Percentiles rank a stretch among this genome's conserved stretches.
phyloP scores from a whole-genome alignment of 2,113 vertebrate species.

The Equus przewalskii region DNA sequence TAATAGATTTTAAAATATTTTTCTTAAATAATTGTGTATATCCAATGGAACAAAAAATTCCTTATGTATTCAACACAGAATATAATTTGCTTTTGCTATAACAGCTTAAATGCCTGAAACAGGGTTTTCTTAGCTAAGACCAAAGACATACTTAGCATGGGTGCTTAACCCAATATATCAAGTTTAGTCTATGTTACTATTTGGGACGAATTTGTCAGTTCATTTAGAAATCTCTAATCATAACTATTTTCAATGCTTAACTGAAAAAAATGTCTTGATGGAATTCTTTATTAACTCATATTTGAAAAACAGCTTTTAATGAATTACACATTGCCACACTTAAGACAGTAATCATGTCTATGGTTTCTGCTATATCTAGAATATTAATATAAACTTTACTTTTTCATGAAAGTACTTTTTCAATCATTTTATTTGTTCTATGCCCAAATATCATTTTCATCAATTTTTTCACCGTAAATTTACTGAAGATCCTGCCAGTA shows the following conservation, averaged over 20 bases:
- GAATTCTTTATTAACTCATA: not conserved
- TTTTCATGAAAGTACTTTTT: conserved; percentile 8
- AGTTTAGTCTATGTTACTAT: not conserved
- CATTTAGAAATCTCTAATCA: not conserved
- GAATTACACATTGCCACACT: not conserved
- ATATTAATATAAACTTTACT: not conserved
- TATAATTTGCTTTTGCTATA: not conserved
- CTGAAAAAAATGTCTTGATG: not conserved
- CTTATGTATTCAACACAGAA: not conserved
- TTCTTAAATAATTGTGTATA: not conserved
- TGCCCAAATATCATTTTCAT: not conserved
- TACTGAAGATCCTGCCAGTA: not conserved
- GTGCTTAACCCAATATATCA: not conserved
- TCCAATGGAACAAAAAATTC: not conserved
- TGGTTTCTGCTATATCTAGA: not conserved
- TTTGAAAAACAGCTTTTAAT: not conserved
- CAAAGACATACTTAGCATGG: not conserved
- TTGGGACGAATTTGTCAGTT: not conserved
- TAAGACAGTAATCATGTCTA: not conserved
- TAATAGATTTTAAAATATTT: not conserved
- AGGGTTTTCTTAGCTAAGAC: not conserved
- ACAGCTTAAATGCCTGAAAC: not conserved
- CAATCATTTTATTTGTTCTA: not conserved
- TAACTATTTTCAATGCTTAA: not conserved
- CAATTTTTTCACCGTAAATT: not conserved